Base-by-base conservation (phyloP, 2,113 vertebrate species). In the Bubo bubo region DNA sequence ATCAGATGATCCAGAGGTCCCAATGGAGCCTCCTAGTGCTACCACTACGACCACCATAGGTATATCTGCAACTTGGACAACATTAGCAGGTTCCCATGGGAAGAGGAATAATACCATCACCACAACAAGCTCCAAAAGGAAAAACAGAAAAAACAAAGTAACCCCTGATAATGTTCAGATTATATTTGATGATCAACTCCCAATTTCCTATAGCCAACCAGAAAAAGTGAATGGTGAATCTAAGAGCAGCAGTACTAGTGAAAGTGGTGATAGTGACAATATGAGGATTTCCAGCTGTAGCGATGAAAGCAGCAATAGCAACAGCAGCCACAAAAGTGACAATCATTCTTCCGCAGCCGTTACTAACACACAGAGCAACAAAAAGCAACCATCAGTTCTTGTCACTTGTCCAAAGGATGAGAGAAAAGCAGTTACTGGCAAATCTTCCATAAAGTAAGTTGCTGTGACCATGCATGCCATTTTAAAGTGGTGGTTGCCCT, bases 101-200 rank as follows among this genome's bases (percentile, higher is more conserved):
- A 99, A 99, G 98, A 98, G 99, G 95, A 99, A 99, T 53, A 99
- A 98, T 55, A 99, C 99, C 93, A 99, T 99, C 96, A 99, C 99
- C 80, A 99, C 99, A n/a, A 98, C 98, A 23, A 99, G 99, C 97
- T 98, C 99, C 95, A 99, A 99, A 97, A 99, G 99, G 88, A 99
- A 99, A 98, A 99, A 98, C 98, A 99, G 99, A 98, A 99, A 99
- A 98, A 99, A 99, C 97, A 99, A 99, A 99, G 99, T 99, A 63
- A 92, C 97, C 75, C 97, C 98, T 19, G 99, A 99, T 64, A 99
- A 98, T 0, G 99, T 99, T 94, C 99, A 99, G 82, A 99, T 99
- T 88, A 99, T 99, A 93, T 99, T 99, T 97, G 99, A 99, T 96
- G 99, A 99, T 96, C 99, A 99, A 34, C 99, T 99, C 98, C 99